Evolutionary conservation across 2,797 vertebrate genomes (phyloP).

Genomic region (Micropoecilia bifurca): DNA sequence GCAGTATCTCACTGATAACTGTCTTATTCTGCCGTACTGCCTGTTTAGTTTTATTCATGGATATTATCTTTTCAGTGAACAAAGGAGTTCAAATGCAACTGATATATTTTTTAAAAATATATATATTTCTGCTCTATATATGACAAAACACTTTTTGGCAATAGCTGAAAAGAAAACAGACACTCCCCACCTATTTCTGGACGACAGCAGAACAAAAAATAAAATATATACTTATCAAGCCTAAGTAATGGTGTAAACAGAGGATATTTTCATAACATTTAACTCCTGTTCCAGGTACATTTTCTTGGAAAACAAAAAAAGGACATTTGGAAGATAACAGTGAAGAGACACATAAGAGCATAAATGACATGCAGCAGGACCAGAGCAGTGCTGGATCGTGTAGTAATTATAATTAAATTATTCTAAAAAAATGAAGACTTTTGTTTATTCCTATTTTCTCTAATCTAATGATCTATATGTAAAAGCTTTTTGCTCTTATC

Average conservation of each 20-base stretch:
- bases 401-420: background rate
- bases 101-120: background rate
- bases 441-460: background rate
- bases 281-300: background rate
- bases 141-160: background rate
- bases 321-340: no score
- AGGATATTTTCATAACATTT: background rate
- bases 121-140: background rate
- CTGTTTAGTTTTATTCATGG: background rate
- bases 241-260: no score
- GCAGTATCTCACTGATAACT: background rate
- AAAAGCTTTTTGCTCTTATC: background rate
- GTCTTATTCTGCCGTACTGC: background rate
- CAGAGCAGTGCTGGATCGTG: no score
- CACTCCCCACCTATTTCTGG: background rate
- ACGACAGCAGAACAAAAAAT: no score
- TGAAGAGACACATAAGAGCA: no score
- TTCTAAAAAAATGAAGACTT: background rate
- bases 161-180: background rate
- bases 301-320: background rate
- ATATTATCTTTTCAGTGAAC: background rate
- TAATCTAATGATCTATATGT: background rate
- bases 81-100: background rate
- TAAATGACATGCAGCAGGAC: no score
- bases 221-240: no score